phyloP scores from a whole-genome alignment of 2,888 invertebrate genomes.

The Melinopterus prodromus region DNA sequence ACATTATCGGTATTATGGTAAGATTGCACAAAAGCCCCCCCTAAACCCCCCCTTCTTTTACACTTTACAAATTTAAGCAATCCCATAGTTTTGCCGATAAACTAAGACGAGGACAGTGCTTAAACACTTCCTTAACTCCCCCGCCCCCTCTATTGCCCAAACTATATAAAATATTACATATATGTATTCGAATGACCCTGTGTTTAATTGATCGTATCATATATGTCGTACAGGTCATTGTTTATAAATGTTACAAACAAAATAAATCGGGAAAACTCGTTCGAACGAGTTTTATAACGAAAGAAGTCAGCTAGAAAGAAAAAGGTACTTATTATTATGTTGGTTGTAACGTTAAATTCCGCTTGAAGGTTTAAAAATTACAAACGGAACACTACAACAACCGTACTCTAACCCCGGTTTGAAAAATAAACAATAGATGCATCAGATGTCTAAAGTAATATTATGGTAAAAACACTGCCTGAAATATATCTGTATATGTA shows the following conservation, averaged over 20 bases:
- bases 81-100: slow-evolving; percentile 14
- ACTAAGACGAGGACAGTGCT: not conserved
- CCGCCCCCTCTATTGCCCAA: not conserved
- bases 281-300: not conserved
- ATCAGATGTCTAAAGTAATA: slow-evolving; percentile 39
- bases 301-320: slow-evolving; percentile 8
- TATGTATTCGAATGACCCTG: not conserved
- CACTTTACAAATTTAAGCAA: slow-evolving; percentile 21
- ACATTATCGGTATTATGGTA: not conserved
- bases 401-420: slow-evolving; percentile 30
- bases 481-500: slow-evolving; percentile 35
- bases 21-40: slow-evolving; percentile 14
- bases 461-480: slow-evolving; percentile 56
- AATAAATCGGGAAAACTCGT: not conserved
- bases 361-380: slow-evolving; percentile 38
- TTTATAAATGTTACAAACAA: not conserved
- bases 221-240: not conserved
- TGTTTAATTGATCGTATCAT: not conserved
- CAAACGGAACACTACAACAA: slow-evolving; percentile 4
- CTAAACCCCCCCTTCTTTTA: slow-evolving; percentile 14
- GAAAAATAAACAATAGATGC: slow-evolving; percentile 40
- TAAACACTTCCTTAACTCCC: not conserved
- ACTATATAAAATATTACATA: not conserved
- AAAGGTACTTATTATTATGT: slow-evolving; percentile 43
- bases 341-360: slow-evolving; percentile 45